Evolutionary conservation across 2,113 vertebrate species (phyloP).

Genomic region (Urocolius indicus): DNA sequence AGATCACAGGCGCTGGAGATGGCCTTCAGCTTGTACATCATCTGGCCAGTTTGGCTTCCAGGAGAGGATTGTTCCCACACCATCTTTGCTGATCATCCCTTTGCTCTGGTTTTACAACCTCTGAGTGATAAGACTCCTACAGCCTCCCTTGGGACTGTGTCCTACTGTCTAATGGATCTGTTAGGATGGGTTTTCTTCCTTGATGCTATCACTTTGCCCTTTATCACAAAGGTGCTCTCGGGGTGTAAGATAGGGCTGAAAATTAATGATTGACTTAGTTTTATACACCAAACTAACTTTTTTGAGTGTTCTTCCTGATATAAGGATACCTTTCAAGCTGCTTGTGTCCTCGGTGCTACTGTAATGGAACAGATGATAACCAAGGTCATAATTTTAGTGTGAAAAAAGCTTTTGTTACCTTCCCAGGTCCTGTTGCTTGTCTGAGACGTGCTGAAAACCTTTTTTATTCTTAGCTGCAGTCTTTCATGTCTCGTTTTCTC

Average conservation of each 20-base stretch:
- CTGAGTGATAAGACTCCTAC: not conserved
- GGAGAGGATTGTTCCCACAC: not conserved
- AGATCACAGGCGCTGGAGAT: not conserved
- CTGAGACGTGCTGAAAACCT: not conserved
- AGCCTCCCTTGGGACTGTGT: not conserved
- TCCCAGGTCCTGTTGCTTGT: not conserved
- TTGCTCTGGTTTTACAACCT: not conserved
- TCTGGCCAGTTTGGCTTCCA: not conserved
- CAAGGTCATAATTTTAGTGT: not conserved
- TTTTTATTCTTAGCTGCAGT: not conserved
- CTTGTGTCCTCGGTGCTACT: not conserved
- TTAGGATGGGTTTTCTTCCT: not conserved
- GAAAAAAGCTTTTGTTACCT: not conserved
- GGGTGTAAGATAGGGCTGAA: too few species aligned
- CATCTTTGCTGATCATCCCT: accelerated
- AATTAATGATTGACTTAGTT: too few species aligned
- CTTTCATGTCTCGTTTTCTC: not conserved
- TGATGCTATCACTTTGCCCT: not conserved
- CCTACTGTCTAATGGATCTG: too few species aligned
- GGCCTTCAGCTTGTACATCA: not conserved
- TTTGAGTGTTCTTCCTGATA: accelerated
- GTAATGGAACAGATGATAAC: not conserved
- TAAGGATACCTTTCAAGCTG: not conserved
- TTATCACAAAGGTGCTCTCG: not conserved
- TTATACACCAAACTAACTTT: not conserved